Base-by-base conservation (phyloP, 2,888 invertebrate species). In the Schizotus pectinicornis region DNA sequence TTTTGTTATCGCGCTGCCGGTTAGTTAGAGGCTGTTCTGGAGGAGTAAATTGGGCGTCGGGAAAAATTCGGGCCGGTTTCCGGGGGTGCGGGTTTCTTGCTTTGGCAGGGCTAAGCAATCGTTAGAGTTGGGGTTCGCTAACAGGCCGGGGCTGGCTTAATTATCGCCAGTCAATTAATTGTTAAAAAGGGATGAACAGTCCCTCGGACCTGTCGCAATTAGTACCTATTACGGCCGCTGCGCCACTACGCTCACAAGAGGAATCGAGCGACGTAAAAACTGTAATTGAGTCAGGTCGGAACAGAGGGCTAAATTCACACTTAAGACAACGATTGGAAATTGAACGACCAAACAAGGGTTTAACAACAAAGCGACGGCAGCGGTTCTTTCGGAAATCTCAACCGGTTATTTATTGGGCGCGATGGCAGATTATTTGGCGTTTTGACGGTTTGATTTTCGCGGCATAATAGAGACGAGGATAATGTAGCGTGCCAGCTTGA, bases 101-200 rank as follows among this genome's bases (percentile, higher is more conserved):
- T 47, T n/a, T 3, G 14, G 7, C 36, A 43, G 36, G 36, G 49
- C 61, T 60, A 63, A 64, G 64, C 62, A 61, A 59, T 56, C 57
- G 43, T 48, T 55, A 71, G 70, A 72, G 73, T 73, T 75, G 30
- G 14, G 51, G 42, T 51, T 38, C 35, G 35, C 51, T 35, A 51
- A 51, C 51, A 43, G 33, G 37, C 11, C 49, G 12, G 41, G 52
- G 57, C 52, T 52, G 41, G 76, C 76, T 76, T 77, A 76, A 77
- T 77, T 77, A 77, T 77, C 75, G 72, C 74, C 72, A 77, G 76
- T 76, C 77, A 75, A 77, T 77, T 77, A 77, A 77, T 77, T 74
- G 76, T 75, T 74, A 73, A 75, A 76, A 73, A 73, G 73, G 74
- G 71, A 69, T 67, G 69, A 60, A 65, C 59, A 62, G 64, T 68